Conservation (phyloP, 1,140 invertebrate species). For the Drosophila mojavensis region DNA sequence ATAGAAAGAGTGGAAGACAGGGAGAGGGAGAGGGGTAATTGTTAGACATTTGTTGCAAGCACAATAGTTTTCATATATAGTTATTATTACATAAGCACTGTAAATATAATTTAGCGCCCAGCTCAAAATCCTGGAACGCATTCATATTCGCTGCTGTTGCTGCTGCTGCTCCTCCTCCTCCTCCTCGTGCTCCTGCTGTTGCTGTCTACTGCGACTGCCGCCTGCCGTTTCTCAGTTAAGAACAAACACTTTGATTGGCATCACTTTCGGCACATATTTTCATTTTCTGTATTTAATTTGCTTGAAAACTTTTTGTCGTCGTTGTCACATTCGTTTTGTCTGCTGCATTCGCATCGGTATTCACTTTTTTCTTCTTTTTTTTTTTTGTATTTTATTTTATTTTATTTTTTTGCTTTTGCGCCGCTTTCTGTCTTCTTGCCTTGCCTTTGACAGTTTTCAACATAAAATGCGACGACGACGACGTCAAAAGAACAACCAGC, state of each 20-base stretch:
- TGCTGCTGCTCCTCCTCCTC: slow-evolving; percentile 21
- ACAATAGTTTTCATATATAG: slow-evolving; percentile 12
- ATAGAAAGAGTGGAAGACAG: not conserved
- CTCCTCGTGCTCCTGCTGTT: slow-evolving; percentile 20
- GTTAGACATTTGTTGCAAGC: slow-evolving; percentile 17
- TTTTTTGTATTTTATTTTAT: slow-evolving; percentile 18
- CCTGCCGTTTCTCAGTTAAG: slow-evolving; percentile 17
- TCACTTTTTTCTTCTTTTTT: slow-evolving; percentile 40
- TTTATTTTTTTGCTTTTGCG: slow-evolving; percentile 59
- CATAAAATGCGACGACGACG: slow-evolving; percentile 66
- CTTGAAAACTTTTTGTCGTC: slow-evolving; percentile 67
- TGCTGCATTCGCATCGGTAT: slow-evolving; percentile 72
- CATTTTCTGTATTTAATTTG: slow-evolving; percentile 54
- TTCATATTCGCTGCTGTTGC: slow-evolving; percentile 63
- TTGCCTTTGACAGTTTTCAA: slow-evolving; percentile 77
- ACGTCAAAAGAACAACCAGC: slow-evolving; percentile 54
- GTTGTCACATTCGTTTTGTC: slow-evolving; percentile 79
- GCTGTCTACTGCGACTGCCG: not conserved
- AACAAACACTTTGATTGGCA: slow-evolving; percentile 47
- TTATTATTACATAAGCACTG: slow-evolving; percentile 83
- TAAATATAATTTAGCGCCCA: slow-evolving; percentile 80
- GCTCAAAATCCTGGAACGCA: slow-evolving; percentile 78
- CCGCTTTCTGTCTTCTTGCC: slow-evolving; percentile 58
- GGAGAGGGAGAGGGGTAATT: not conserved
- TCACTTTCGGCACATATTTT: slow-evolving; percentile 53